Conservation (phyloP, 2,888 invertebrate species). For the Alsophila aescularia region DNA sequence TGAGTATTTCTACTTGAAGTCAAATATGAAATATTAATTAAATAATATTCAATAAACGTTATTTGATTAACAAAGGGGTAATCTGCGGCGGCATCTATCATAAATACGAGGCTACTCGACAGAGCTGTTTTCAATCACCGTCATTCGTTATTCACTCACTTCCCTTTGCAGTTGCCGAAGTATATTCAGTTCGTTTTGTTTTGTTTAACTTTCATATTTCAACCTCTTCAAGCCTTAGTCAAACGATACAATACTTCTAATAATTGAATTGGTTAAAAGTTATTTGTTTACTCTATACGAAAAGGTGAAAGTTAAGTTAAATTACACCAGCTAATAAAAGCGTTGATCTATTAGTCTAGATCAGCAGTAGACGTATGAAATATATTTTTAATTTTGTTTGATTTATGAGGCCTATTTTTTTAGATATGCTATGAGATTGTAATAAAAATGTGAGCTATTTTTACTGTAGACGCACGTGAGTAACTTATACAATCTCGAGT, state of each 20-base stretch:
- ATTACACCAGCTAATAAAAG: conserved; percentile 12
- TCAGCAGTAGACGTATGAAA: conserved; percentile 27
- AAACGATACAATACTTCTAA: conserved; percentile 67
- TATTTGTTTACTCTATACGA: conserved; percentile 53
- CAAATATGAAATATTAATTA: conserved; percentile 80
- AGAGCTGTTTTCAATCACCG: conserved; percentile 79
- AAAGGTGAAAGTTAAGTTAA: conserved; percentile 50
- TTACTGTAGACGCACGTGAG: conserved; percentile 32
- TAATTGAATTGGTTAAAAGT: conserved; percentile 69
- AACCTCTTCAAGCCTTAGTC: conserved; percentile 58
- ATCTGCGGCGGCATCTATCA: conserved; percentile 83
- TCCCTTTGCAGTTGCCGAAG: conserved; percentile 80
- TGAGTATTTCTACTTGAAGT: conserved; percentile 53
- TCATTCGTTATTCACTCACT: conserved; percentile 82
- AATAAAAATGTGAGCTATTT: conserved; percentile 44
- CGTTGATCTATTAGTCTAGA: conserved; percentile 28
- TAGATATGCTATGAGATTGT: conserved; percentile 42
- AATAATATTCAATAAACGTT: conserved; percentile 80
- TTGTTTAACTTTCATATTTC: conserved; percentile 82
- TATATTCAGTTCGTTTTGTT: conserved; percentile 69
- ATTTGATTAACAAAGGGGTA: conserved; percentile 82
- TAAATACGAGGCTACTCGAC: conserved; percentile 75
- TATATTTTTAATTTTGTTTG: conserved; percentile 43
- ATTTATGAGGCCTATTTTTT: conserved; percentile 45
- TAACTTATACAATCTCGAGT: conserved; percentile 52